Base-by-base conservation (phyloP, 2,797 vertebrate species). In the Paguma larvata region DNA sequence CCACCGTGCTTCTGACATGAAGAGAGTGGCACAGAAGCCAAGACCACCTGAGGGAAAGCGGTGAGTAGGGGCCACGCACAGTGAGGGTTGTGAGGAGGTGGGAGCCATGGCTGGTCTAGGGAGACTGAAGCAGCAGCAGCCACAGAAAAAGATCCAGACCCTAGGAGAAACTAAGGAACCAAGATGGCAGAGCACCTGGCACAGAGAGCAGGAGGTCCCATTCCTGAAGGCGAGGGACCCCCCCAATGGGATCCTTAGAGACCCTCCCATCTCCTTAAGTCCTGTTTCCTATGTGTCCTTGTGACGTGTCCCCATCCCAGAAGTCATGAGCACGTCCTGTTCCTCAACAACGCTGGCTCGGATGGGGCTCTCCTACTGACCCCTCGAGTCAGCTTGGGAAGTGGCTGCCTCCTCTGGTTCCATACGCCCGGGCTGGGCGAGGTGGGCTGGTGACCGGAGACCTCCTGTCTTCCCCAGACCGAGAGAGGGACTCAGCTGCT, bases 181-280 rank as follows among this genome's bases (percentile, higher is more conserved):
- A 44, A 83, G 79, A 62, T 0, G 27, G 62, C 79, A 5, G 68
- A 51, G 14, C 1, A 3, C 23, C 9, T 0, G 62, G 48, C 11
- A 5, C n/a, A 34, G 18, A 62, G 41, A 56, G 41, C 48, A 34
- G 18, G 4, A 62, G 16, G 21, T n/a, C 8, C 2, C 0, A 0
- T 56, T 77, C 56, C 85, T 48, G 62, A 23, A 32, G 3, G 4
- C 3, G 1, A 11, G 67, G 30, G 72, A 32, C 13, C 6, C 18
- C 16, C 46, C n/a, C 30, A n/a, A 12, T 1, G 3, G 34, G 30
- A 4, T 38, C 25, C 30, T 30, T 56, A 30, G 32, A 56, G 19
- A 44, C 12, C 14, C 12, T 15, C 41, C n/a, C 23, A 18, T 34
- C 63, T 18, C n/a, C 62, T 70, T 32, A 21, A 23, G 62, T 30